phyloP scores from a whole-genome alignment of 1,140 invertebrate genomes.

The Drosophila nebulosa region DNA sequence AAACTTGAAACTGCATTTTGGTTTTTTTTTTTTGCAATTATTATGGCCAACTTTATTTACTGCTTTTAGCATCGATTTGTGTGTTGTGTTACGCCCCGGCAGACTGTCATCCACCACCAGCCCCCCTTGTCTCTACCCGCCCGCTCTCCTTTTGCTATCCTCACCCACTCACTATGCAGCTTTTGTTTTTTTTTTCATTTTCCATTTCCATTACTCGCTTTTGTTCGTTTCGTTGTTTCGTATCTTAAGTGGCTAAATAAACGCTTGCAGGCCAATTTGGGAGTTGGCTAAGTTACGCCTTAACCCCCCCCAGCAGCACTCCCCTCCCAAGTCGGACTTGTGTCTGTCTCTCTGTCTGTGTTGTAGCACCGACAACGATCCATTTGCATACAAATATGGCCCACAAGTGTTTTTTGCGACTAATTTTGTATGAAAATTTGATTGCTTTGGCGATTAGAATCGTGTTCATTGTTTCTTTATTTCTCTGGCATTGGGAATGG shows the following conservation, averaged over 20 bases:
- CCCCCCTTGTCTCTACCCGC: background rate
- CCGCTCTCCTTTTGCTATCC: background rate
- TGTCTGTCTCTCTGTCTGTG: too few relatives aligned
- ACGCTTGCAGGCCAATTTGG: conserved; percentile 60
- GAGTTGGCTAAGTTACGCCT: conserved; percentile 28
- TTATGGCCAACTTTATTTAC: conserved; percentile 32
- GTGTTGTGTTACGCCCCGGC: conserved; percentile 37
- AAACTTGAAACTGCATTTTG: background rate
- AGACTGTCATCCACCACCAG: background rate
- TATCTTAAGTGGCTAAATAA: conserved; percentile 57
- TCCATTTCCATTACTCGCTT: background rate
- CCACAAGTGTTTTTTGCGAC: conserved; percentile 63
- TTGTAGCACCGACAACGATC: background rate
- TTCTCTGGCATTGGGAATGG: background rate
- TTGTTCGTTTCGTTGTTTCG: conserved; percentile 24
- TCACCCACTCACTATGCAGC: conserved; percentile 8
- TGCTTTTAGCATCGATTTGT: conserved; percentile 57
- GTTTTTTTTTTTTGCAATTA: background rate
- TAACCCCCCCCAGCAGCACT: too few relatives aligned
- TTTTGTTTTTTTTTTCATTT: conserved; percentile 2
- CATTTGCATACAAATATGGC: conserved; percentile 67
- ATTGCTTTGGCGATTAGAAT: conserved; percentile 65
- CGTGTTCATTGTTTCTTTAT: conserved; percentile 58
- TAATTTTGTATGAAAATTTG: conserved; percentile 73
- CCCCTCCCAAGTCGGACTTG: too few relatives aligned